Evolutionary conservation across 35 echinoderm and acorn worm species (phyloP), one percentile per base, ranked within the genome.

Genomic region (Diadema setosum): DNA sequence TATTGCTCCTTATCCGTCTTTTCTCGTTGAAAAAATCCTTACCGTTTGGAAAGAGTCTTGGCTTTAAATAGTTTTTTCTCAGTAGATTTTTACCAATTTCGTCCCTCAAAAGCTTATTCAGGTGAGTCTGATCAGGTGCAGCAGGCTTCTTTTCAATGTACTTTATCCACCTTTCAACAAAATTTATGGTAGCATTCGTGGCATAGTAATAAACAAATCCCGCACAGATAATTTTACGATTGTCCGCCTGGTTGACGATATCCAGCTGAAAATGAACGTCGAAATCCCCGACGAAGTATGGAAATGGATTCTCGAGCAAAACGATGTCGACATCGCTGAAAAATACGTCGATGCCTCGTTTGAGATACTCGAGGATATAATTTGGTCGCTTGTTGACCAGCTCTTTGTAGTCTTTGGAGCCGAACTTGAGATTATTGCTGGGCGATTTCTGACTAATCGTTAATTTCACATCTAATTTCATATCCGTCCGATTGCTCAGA

Each of bases 241-340:
- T 49, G 7, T 70, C 25, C 16, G 61, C 27, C 0, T 59, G 44
- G 18, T 59, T 35, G 6, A 73, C 81, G 2, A 87, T 61, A 46
- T 96, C 94, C 82, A 82, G 52, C 34, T 88, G 84, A 1, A 96
- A 46, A 25, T 86, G 52, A n/a, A 96, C 39, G 63, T 96, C 89
- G 74, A 84, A 96, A 31, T 92, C 81, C 4, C 89, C 94, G 4
- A 35, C 48, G 37, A 96, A 65, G 82, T 88, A 92, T 15, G 84
- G 85, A n/a, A 96, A 96, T 15, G 94, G 94, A 46, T 96, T 59
- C 27, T 88, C 39, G 3, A 96, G 69, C 94, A 89, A 96, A 20
- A 96, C 80, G 27, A 85, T 96, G 32, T 96, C 94, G 2, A 92
- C 94, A 41, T 96, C 94, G 35, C 49, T 84, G 45, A 96, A 96